Evolutionary conservation across 2,888 invertebrate species (phyloP), one percentile per base, ranked within the genome.

Genomic region (Nemotelus nigrinus): DNA sequence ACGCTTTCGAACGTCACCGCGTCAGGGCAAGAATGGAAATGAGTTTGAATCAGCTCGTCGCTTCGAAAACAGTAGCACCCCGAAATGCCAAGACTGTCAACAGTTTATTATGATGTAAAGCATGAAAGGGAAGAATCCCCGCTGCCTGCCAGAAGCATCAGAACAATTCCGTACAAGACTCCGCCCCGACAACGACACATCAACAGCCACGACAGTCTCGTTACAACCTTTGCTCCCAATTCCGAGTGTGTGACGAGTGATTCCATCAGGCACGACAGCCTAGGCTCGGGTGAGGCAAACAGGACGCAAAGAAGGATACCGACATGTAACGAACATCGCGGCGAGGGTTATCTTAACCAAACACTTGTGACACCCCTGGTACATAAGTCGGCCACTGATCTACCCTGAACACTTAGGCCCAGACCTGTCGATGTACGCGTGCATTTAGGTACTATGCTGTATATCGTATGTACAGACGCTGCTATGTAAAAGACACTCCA

Each of bases 11-110:
- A 77, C 79, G 70, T 79, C 75, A 79, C 79, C 63, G 74, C 72
- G 64, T 41, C 77, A 68, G 77, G 79, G 65, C 75, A 71, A 79
- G 70, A 58, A 75, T 75, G 47, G 79, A 74, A 79, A 79, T 79
- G 79, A 79, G 70, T 75, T 57, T 76, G 44, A 64, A 48, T 43
- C 25, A 25, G 25, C 25, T 25, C 63, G 60, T 48, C 63, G 60
- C 39, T 70, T 55, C 41, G 39, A 50, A 48, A 60, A 50, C 74
- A 74, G 72, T 74, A 63, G 74, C 74, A 74, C 74, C 74, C 74
- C 63, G 60, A 72, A 74, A 74, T 74, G 74, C 70, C 70, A 8
- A 70, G 70, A 53, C 70, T 74, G 60, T 72, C 60, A 74, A 60
- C 60, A 50, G n/a, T 60, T 60, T 53, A 58, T 68, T 53, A 68